Percentiles rank a stretch among this genome's conserved stretches.
phyloP scores from a whole-genome alignment of 2,888 invertebrate genomes.

The Alviniconcha strummeri region DNA sequence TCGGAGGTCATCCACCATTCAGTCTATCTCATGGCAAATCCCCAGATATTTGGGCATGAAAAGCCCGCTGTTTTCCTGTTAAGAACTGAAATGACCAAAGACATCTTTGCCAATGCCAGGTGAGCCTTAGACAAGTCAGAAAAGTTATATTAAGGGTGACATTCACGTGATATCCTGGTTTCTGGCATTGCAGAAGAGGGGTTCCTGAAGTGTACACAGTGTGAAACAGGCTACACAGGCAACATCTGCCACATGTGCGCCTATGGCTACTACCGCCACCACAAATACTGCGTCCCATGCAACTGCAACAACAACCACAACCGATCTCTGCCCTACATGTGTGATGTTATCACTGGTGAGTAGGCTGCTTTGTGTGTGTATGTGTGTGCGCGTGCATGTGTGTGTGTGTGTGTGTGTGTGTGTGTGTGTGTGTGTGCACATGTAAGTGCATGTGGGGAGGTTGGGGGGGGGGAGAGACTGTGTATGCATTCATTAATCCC shows the following conservation, averaged over 20 bases:
- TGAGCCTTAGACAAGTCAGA: too few relatives aligned
- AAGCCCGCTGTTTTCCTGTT: too few relatives aligned
- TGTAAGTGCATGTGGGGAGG: background rate
- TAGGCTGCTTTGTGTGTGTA: background rate
- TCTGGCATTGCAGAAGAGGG: constrained; percentile 51
- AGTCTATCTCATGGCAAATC: too few relatives aligned
- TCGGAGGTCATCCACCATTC: too few relatives aligned
- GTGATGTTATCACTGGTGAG: constrained; percentile 55
- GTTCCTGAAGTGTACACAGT: constrained; percentile 53
- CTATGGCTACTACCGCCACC: constrained; percentile 55
- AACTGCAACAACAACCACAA: constrained; percentile 51
- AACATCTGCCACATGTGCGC: constrained; percentile 62
- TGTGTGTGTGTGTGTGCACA: background rate
- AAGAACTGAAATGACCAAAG: too few relatives aligned
- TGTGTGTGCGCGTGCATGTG: background rate
- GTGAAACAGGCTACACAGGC: constrained; percentile 58
- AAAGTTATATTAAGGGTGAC: too few relatives aligned
- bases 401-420: background rate
- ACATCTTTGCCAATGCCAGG: too few relatives aligned
- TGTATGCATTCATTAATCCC: background rate
- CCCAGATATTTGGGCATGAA: too few relatives aligned
- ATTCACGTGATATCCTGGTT: too few relatives aligned
- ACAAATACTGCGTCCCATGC: constrained; percentile 52
- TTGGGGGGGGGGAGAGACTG: background rate
- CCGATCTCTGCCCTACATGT: constrained; percentile 42